Percentiles rank a stretch among this genome's conserved stretches.
phyloP scores from a whole-genome alignment of 2,888 invertebrate genomes.

The Tortricodes alternella region DNA sequence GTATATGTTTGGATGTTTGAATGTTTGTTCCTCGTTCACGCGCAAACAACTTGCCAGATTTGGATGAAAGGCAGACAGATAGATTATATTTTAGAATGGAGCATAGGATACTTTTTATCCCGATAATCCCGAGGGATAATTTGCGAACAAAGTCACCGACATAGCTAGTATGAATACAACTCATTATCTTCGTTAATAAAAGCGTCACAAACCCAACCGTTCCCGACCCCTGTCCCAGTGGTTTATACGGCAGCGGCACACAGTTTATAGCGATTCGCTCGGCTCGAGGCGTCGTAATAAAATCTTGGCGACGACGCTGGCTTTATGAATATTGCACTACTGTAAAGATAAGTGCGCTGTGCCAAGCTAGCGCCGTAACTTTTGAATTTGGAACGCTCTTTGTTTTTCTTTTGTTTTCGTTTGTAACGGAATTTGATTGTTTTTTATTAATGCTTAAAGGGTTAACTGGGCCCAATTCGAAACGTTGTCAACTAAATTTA shows the following conservation, averaged over 20 bases:
- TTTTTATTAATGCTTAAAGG: not conserved
- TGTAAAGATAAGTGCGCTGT: conserved; percentile 60
- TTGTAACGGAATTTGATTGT: not conserved
- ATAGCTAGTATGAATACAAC: no score
- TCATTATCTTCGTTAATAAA: not conserved
- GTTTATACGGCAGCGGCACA: conserved; percentile 60
- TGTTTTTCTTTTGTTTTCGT: not conserved
- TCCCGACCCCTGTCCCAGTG: conserved; percentile 47
- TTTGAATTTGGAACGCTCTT: conserved; percentile 32
- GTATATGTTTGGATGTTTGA: no score
- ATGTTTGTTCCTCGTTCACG: no score
- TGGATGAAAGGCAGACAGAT: no score
- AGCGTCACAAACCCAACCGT: conserved; percentile 35
- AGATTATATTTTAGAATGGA: no score
- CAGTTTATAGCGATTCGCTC: conserved; percentile 53
- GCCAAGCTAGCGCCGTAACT: conserved; percentile 48
- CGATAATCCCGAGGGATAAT: no score
- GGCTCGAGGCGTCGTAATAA: conserved; percentile 69
- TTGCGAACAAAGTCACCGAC: no score
- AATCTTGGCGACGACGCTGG: conserved; percentile 67
- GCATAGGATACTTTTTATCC: no score
- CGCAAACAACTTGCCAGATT: no score
- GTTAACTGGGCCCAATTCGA: no score
- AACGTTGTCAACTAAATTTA: no score
- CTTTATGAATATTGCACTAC: conserved; percentile 72